Evolutionary conservation across 1,140 invertebrate species (phyloP).

Genomic region (Drosophila virilis): DNA sequence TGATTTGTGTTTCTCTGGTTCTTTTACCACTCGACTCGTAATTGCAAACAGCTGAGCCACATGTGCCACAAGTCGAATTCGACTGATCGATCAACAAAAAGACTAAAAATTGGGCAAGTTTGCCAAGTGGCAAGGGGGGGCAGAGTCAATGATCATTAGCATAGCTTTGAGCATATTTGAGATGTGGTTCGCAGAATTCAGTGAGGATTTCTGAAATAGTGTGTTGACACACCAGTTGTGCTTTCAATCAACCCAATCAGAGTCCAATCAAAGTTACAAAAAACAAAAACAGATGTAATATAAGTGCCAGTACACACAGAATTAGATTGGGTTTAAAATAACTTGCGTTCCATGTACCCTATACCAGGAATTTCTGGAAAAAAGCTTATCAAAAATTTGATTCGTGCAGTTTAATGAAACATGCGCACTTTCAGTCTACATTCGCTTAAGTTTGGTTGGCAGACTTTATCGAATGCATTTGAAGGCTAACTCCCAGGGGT

Average conservation of each 20-base stretch:
- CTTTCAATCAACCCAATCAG: constrained; percentile 1
- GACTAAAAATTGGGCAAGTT: constrained; percentile 13
- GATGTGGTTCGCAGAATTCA: neutral
- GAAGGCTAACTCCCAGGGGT: constrained; percentile 46
- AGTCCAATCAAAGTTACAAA: neutral
- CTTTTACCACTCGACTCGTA: constrained; percentile 46
- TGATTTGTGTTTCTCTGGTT: constrained; percentile 49
- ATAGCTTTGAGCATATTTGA: neutral
- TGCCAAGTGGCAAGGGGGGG: neutral
- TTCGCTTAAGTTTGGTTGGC: constrained; percentile 5
- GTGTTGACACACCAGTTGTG: no score
- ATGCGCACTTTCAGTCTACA: neutral
- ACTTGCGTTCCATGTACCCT: no score
- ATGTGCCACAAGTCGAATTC: constrained; percentile 61
- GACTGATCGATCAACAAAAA: constrained; percentile 21
- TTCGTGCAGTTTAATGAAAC: constrained; percentile 11
- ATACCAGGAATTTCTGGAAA: neutral
- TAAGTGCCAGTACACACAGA: neutral
- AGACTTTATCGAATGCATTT: constrained; percentile 17
- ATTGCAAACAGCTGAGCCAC: constrained; percentile 78
- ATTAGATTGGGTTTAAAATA: neutral
- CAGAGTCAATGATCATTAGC: constrained; percentile 35
- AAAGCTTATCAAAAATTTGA: neutral
- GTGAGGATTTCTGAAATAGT: neutral
- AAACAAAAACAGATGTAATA: neutral